A percentile compares a stretch with the other conserved stretches of the same genome.
These are phyloP conservation scores for Chaetogeoica ovagalla DNA, from an alignment of 2,888 invertebrate species.

Conservation along the genomic window DNA sequence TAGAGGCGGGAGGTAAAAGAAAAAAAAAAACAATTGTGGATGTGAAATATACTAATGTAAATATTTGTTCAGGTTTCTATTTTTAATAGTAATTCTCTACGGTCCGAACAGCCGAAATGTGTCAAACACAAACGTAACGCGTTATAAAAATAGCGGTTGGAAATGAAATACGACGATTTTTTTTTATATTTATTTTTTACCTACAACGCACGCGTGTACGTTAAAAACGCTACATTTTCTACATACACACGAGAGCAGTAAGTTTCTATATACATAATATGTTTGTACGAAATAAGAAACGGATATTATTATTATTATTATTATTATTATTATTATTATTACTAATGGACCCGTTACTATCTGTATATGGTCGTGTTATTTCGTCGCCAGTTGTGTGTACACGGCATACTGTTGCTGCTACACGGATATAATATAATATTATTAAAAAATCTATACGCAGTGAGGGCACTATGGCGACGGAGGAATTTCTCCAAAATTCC, in stretches of 20 bases:
- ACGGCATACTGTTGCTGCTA: no score
- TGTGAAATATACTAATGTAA: constrained; percentile 35
- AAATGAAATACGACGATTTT: constrained; percentile 47
- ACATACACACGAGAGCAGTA: not conserved
- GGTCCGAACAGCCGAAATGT: constrained; percentile 50
- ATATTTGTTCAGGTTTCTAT: constrained; percentile 49
- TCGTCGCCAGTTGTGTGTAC: no score
- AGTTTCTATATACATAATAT: no score
- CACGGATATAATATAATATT: no score
- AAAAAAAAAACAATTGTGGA: constrained; percentile 38
- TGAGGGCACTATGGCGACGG: no score
- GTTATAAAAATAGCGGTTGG: constrained; percentile 48
- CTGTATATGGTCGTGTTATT: no score
- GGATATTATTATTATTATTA: not conserved
- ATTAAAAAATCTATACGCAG: no score
- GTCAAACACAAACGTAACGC: constrained; percentile 49
- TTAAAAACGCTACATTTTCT: constrained; percentile 1
- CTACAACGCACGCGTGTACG: not conserved
- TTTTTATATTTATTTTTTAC: constrained; percentile 13
- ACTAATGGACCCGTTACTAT: no score
- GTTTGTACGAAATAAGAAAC: not conserved
- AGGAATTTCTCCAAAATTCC: no score
- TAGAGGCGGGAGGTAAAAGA: no score
- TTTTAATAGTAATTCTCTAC: constrained; percentile 42
- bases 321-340: no score